Evolutionary conservation across 2,113 vertebrate species (phyloP), one percentile per base, ranked within the genome.

Genomic region (Montifringilla adamsi): DNA sequence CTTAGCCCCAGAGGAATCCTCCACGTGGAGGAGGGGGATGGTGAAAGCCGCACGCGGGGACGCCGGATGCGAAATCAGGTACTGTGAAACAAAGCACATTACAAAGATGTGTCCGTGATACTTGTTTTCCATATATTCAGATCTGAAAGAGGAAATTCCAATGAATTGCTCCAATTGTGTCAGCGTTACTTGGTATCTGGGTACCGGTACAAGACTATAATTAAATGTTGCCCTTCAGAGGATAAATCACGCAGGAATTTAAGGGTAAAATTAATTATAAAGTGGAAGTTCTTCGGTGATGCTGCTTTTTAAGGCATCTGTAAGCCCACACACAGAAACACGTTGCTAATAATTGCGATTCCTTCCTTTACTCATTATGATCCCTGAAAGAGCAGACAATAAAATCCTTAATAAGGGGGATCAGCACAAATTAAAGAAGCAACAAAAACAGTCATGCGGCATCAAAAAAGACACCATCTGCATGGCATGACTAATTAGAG

Each of bases 121-220:
- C 73, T 81, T 94, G 88, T 93, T 94, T 95, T 93, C 90, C 90
- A 39, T n/a, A 13, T 17, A 60, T 88, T 94, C 76, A 68, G 31
- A 84, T 68, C 10, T 18, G 60, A 88, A 93, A 95, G 93, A 94
- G 95, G 96, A 97, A 95, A 97, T 97, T 96, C 94, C 96, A 96
- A 86, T 75, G 64, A 96, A 96, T 81, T 90, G 88, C 76, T 94
- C 68, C 88, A 81, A 24, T 84, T 55, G 80, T 96, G 93, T 96
- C 95, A 96, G 94, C 4, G 3, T 92, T 81, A 84, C 86, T 30
- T 44, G 85, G 88, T 95, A 95, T 94, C 85, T 93, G 92, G 64
- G 18, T 95, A 93, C 83, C 5, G 10, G 52, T 44, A 59, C 76
- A 93, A 43, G 73, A 74, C 94, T 96, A 83, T 96, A 97, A 96